Evolutionary conservation across 2,797 vertebrate species (phyloP), one percentile per base, ranked within the genome.

Genomic region (Hyperoplus immaculatus): DNA sequence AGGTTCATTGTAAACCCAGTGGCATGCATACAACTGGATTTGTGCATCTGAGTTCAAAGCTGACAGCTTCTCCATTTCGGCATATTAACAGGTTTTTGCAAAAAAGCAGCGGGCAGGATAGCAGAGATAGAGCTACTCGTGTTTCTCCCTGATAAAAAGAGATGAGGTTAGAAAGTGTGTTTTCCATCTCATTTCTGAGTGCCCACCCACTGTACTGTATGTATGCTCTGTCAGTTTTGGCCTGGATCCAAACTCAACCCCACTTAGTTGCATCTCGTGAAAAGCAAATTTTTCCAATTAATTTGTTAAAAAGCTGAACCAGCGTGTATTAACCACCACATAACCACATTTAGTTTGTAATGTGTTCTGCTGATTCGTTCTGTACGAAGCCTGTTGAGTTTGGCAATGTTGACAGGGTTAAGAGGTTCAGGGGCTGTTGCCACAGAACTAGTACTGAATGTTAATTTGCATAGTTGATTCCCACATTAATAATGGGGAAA

Each of bases 141-240:
- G 71, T 81, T 84, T 82, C 45, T 54, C 43, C 41, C 47, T 57
- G 61, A 51, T 21, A 8, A 21, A 59, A 65, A 62, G 55, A 69
- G 58, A 78, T 61, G 49, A 65, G 70, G 67, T 81, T 74, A 65
- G 50, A 76, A 75, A 58, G 67, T 63, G 78, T 83, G 75, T 85
- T 89, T 84, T 83, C 51, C 21, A 21, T 21, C 21, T 21, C 21
- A 50, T 87, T 78, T 55, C 67, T 43, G 50, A 64, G 73, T 42
- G 75, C 82, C 80, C 78, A 21, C 79, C 86, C 79, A 79, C 65
- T 0, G 0, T 18, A 16, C 54, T 58, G 45, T 16, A 68, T 61
- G 45, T 36, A 60, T n/a, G 4, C 12, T 36, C 55, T 57, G 36
- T 69, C 13, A 41, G 39, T 45, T 3, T 12, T 60, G 58, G 56